Conservation (phyloP, 2,113 vertebrate genomes). For the Phalacrocorax aristotelis region DNA sequence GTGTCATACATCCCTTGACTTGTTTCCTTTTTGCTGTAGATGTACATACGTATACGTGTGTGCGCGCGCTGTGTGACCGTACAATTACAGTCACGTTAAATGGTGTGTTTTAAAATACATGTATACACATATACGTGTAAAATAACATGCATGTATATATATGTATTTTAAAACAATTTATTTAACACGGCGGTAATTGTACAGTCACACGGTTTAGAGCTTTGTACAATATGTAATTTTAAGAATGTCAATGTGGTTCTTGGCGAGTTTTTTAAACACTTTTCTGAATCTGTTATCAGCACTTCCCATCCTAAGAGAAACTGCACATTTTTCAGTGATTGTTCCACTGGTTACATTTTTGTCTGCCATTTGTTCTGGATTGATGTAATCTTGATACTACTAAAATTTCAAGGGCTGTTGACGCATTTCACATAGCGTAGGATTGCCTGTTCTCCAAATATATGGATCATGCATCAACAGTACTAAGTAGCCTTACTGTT, state of each 20-base stretch:
- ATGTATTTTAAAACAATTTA: not conserved
- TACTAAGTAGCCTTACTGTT: conserved; percentile 66
- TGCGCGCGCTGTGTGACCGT: not conserved
- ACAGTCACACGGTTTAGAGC: conserved; percentile 2
- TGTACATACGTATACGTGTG: conserved; percentile 11
- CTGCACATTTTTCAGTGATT: conserved; percentile 47
- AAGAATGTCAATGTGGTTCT: conserved; percentile 42
- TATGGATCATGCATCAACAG: conserved; percentile 65
- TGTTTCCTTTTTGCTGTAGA: conserved; percentile 47
- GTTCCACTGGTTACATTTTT: conserved; percentile 43
- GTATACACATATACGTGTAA: too few relatives aligned
- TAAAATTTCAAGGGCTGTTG: conserved; percentile 62
- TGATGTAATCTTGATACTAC: conserved; percentile 52
- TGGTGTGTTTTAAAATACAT: not conserved
- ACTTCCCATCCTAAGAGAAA: conserved; percentile 40
- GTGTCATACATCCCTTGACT: conserved; percentile 37
- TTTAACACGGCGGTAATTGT: not conserved
- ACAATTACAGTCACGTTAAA: not conserved
- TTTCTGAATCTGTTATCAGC: conserved; percentile 40
- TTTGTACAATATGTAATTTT: conserved; percentile 60
- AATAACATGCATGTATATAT: not conserved
- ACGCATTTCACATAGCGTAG: conserved; percentile 49
- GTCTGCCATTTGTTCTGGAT: conserved; percentile 46
- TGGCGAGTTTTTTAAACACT: conserved; percentile 49
- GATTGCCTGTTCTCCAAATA: conserved; percentile 61